A percentile compares a stretch with the other conserved stretches of the same genome.
These are phyloP conservation scores for Gryllus longicercus DNA, from an alignment of 2,888 invertebrate species.

Conservation along the genomic window DNA sequence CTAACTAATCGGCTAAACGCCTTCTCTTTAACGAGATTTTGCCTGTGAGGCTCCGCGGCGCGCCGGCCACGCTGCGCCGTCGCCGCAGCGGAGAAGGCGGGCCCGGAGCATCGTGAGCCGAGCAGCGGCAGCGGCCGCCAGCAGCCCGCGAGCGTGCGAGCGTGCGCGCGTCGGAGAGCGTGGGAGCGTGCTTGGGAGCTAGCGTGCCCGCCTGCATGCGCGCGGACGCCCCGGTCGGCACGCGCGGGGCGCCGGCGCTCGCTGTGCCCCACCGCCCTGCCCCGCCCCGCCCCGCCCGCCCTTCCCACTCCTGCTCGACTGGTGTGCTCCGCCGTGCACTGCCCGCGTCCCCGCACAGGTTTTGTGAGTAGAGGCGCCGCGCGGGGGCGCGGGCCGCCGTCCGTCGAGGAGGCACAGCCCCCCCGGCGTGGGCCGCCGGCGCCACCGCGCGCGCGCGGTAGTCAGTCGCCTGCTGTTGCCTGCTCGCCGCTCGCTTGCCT, in stretches of 20 bases:
- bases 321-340: no score
- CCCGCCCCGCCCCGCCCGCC: no score
- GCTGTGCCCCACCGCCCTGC: not conserved
- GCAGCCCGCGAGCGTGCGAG: not conserved
- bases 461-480: not conserved
- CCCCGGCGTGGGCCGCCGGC: no score
- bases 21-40: not conserved
- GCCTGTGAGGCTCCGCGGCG: not conserved
- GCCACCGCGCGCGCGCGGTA: not conserved
- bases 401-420: no score
- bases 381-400: no score
- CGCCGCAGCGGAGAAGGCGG: not conserved
- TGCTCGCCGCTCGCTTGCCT: not conserved
- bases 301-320: no score
- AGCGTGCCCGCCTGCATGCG: not conserved
- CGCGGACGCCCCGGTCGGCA: not conserved
- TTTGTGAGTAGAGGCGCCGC: no score
- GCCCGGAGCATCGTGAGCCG: not conserved
- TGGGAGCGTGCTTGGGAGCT: not conserved
- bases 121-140: slow-evolving; percentile 1
- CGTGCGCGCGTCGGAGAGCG: not conserved
- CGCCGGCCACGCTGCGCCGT: not conserved
- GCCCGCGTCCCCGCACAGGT: no score
- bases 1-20: not conserved
- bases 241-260: not conserved